Evolutionary conservation across 2,888 invertebrate genomes (phyloP).

Genomic region (Omphaloscelis lunosa): DNA sequence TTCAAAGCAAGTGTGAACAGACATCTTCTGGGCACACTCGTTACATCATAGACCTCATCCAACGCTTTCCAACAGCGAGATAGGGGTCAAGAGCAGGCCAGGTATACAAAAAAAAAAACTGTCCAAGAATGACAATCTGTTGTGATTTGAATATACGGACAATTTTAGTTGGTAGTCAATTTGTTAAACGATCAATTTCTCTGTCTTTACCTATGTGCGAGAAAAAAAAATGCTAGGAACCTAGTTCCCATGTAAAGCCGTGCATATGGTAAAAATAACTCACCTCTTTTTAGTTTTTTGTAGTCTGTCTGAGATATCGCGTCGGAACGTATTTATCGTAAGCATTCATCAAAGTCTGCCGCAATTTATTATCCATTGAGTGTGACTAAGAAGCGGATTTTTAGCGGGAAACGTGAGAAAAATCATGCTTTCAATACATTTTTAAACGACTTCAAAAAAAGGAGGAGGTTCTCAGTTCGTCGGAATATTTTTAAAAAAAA

Average conservation of each 20-base stretch:
- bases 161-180: background rate
- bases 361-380: conserved; percentile 45
- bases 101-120: background rate
- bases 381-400: conserved; percentile 46
- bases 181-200: background rate
- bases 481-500: no score
- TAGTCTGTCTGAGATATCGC: conserved; percentile 26
- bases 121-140: background rate
- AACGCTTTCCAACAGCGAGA: no score
- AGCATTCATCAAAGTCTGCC: conserved; percentile 55
- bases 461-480: no score
- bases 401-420: conserved; percentile 40
- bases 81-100: no score
- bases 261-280: conserved; percentile 11
- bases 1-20: no score
- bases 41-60: no score
- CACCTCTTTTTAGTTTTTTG: conserved; percentile 15
- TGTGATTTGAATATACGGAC: background rate
- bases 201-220: background rate
- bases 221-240: background rate
- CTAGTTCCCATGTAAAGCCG: background rate
- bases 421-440: conserved; percentile 29
- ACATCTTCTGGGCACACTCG: no score
- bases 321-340: conserved; percentile 47
- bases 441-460: no score